Percentiles rank a stretch among this genome's conserved stretches.
Conservation (phyloP, 2,888 invertebrate genomes). For the Noctua janthina region DNA sequence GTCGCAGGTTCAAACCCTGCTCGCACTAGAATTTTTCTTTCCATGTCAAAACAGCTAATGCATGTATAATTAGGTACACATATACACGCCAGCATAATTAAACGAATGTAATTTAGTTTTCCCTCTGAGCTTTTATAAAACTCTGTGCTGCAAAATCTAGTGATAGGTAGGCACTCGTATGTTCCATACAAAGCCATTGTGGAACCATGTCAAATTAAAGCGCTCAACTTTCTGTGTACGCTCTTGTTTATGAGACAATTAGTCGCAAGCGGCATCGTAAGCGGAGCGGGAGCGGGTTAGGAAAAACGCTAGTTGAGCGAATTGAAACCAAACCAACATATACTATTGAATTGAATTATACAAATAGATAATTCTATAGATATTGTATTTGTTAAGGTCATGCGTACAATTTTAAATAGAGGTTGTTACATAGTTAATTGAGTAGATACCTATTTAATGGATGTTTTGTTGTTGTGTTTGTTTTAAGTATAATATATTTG, state of each 20-base stretch:
- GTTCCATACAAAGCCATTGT: slow-evolving; percentile 32
- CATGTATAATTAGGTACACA: background rate
- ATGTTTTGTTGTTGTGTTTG: too few relatives aligned
- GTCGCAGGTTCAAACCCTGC: too few relatives aligned
- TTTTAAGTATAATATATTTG: too few relatives aligned
- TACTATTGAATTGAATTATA: background rate
- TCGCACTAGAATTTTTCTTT: too few relatives aligned
- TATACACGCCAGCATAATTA: slow-evolving; percentile 9
- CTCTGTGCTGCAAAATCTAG: slow-evolving; percentile 19
- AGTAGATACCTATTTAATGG: too few relatives aligned
- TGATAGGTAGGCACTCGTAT: background rate
- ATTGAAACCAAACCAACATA: background rate
- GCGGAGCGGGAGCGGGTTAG: slow-evolving; percentile 1
- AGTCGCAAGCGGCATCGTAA: background rate
- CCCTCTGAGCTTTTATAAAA: slow-evolving; percentile 24
- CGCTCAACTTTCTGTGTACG: slow-evolving; percentile 37
- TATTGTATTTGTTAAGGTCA: too few relatives aligned
- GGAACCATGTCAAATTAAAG: slow-evolving; percentile 28
- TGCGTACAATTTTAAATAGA: too few relatives aligned
- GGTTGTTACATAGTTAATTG: too few relatives aligned
- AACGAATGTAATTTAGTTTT: slow-evolving; percentile 26
- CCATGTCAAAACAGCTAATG: too few relatives aligned
- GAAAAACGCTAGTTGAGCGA: background rate
- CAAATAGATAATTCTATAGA: too few relatives aligned
- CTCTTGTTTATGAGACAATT: slow-evolving; percentile 46